Evolutionary conservation across 2,888 invertebrate genomes (phyloP).

Genomic region (Lithophane leautieri): DNA sequence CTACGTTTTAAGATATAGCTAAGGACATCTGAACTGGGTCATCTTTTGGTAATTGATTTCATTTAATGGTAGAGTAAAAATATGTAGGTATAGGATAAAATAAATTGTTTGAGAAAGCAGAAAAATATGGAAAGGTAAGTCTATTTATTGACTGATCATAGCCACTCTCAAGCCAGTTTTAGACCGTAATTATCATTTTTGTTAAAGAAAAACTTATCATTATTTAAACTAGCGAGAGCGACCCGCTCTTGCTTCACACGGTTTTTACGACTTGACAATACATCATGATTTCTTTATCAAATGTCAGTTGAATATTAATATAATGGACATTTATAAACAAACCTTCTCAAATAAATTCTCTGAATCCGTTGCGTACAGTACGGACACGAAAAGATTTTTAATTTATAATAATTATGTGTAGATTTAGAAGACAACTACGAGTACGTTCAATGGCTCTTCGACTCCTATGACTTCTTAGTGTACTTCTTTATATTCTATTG

Average conservation of each 20-base stretch:
- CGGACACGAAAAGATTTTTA: not conserved
- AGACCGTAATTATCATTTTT: not conserved
- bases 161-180: not conserved
- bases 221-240: not conserved
- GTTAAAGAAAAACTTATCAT: not conserved
- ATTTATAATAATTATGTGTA: not conserved
- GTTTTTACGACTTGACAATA: not conserved
- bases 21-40: conserved; percentile 20
- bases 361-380: not conserved
- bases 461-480: not conserved
- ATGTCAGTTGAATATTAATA: not conserved
- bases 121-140: not conserved
- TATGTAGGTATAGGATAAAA: not conserved
- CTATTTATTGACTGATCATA: not conserved
- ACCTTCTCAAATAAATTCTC: not conserved
- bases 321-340: not conserved
- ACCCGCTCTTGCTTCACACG: not conserved
- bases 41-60: not conserved
- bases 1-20: conserved; percentile 38
- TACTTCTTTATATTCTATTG: not conserved
- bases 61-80: not conserved
- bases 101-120: too few species aligned
- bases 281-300: not conserved
- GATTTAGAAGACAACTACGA: not conserved
- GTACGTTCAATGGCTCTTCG: not conserved